Base-by-base conservation (phyloP, 2,113 vertebrate genomes). In the Semicossyphus pulcher region DNA sequence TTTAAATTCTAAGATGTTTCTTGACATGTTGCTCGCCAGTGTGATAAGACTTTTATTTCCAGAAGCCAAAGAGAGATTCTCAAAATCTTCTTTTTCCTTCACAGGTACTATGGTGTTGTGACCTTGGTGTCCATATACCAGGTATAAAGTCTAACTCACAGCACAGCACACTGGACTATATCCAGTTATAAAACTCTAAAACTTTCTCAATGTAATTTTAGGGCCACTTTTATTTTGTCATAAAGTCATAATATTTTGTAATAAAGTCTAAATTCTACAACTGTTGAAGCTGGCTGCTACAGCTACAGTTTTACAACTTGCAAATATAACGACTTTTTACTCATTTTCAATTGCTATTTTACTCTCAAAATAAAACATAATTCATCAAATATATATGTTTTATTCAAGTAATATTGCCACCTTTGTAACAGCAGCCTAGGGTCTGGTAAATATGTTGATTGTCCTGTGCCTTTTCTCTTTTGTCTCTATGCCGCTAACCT, bases 41-140 rank as follows among this genome's bases (percentile, higher is more conserved):
- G 11, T 37, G 18, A 29, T 45, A 3, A 29, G 29, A 42, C 3
- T 28, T 34, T 14, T 10, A 28, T 56, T 36, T 31, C 0, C 20
- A 34, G 44, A 53, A 31, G 1, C 8, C 26, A 70, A 20, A 15
- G 9, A 2, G 2, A 15, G 18, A 14, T 15, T 21, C 20, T 78
- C 1, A 71, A n/a, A 44, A 37, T 45, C 9, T 16, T 41, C 16
- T 39, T 36, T 85, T 72, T 70, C n/a, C 12, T 51, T 65, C 5
- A 63, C 89, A 99, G 98, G 87, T 99, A 99, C 86, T 99, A 99
- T 0, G 96, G 94, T 1, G 95, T 96, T 0, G 94, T 99, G 82
- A 99, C 97, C 0, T 91, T 99, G 7, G 97, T 98, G 29, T 98
- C 97, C 64, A 98, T 99, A 81, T 97, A 97, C 60, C 97, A 99